phyloP scores from a whole-genome alignment of 2,797 vertebrate species.

The Pseudochaenichthys georgianus region DNA sequence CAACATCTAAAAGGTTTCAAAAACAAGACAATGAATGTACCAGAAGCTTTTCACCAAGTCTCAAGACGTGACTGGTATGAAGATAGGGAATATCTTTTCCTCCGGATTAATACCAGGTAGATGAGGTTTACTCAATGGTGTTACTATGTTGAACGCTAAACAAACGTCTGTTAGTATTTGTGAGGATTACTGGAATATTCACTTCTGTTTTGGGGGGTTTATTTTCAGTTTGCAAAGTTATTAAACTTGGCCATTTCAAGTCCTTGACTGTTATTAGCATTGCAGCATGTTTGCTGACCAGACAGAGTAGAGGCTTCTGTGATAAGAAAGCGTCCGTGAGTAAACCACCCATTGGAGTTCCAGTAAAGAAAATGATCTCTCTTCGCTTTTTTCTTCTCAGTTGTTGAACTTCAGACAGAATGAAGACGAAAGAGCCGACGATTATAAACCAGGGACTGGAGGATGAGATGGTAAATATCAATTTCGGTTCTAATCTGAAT shows the following conservation, averaged over 20 bases:
- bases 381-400: slow-evolving; percentile 25
- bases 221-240: background rate
- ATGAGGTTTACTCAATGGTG: background rate
- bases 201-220: background rate
- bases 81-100: background rate
- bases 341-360: background rate
- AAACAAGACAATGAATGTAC: background rate
- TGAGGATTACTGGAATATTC: background rate
- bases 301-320: background rate
- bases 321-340: background rate
- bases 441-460: slow-evolving; percentile 90
- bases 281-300: background rate
- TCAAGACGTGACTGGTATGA: no score
- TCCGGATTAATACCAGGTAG: background rate
- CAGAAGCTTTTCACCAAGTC: background rate
- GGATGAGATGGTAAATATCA: slow-evolving; percentile 92
- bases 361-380: background rate
- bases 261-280: background rate
- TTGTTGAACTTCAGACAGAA: slow-evolving; percentile 67
- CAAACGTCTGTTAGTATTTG: background rate
- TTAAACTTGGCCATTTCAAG: slow-evolving; percentile 5
- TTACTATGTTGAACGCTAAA: background rate
- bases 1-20: background rate
- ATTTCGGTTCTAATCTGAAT: background rate
- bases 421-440: slow-evolving; percentile 89